Percentiles rank a stretch among this genome's conserved stretches.
Conservation (phyloP, 2,797 vertebrate species). For the Helarctos malayanus region DNA sequence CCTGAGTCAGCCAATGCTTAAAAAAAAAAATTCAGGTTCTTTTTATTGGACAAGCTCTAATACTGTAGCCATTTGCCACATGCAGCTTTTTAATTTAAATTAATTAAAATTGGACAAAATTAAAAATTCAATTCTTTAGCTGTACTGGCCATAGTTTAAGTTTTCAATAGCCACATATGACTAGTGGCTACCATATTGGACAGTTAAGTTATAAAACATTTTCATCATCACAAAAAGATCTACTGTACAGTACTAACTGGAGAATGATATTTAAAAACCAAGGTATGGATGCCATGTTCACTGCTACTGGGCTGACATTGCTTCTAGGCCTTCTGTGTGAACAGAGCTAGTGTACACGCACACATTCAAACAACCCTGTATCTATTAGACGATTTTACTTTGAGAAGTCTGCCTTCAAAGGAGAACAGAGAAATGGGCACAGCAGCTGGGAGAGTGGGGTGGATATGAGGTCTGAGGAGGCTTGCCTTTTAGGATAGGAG, state of each 20-base stretch:
- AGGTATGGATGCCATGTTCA: not conserved
- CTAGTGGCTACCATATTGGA: not conserved
- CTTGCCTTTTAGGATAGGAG: not conserved
- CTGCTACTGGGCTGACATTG: not conserved
- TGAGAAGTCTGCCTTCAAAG: conserved; percentile 47
- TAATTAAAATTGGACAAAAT: conserved; percentile 48
- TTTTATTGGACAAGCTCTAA: conserved; percentile 7
- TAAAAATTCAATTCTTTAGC: not conserved
- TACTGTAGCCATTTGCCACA: conserved; percentile 1
- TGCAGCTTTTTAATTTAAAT: not conserved
- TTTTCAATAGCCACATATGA: not conserved
- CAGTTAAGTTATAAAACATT: conserved; percentile 5
- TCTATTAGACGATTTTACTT: conserved; percentile 19
- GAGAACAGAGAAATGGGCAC: not conserved
- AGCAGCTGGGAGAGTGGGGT: not conserved
- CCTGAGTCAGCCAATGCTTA: conserved; percentile 7
- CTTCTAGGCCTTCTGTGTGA: not conserved
- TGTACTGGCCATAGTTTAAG: not conserved
- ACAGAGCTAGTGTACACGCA: not conserved
- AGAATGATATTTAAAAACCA: conserved; percentile 54
- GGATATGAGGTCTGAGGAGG: not conserved
- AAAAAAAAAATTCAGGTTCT: not conserved
- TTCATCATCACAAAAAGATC: conserved; percentile 30
- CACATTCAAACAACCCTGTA: not conserved
- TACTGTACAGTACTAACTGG: not conserved